These are phyloP conservation scores for Chloroclysta siterata DNA, from an alignment of 2,888 invertebrate genomes.

Conservation along the genomic window DNA sequence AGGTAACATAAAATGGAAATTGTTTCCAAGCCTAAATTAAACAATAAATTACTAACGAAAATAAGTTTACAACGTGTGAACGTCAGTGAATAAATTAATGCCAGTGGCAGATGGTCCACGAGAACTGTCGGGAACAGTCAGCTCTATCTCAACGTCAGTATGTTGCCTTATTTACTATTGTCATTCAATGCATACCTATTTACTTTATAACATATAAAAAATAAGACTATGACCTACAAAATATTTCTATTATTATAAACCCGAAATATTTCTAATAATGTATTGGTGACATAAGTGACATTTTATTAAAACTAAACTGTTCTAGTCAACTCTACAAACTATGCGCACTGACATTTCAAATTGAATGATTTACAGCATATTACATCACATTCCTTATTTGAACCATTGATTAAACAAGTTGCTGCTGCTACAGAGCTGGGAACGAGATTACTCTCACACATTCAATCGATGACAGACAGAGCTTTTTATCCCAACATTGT, in stretches of 20 bases:
- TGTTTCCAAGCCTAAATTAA: too few species aligned
- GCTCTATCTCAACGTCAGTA: too few species aligned
- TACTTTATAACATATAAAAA: too few species aligned
- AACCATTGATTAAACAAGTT: constrained; percentile 25
- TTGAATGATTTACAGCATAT: constrained; percentile 64
- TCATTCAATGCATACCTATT: too few species aligned
- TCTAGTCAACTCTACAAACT: constrained; percentile 20
- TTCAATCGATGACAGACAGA: constrained; percentile 67
- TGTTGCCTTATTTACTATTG: too few species aligned
- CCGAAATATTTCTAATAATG: too few species aligned
- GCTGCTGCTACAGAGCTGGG: constrained; percentile 53
- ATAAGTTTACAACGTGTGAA: constrained; percentile 41
- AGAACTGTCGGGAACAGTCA: background rate
- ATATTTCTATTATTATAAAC: too few species aligned
- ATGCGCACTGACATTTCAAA: constrained; percentile 42
- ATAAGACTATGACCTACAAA: too few species aligned
- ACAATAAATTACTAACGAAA: background rate
- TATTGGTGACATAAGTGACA: too few species aligned
- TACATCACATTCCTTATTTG: constrained; percentile 63
- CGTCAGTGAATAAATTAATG: constrained; percentile 32
- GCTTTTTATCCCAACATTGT: constrained; percentile 60
- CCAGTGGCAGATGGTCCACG: background rate
- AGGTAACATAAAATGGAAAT: background rate
- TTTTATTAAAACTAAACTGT: background rate
- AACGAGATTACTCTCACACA: constrained; percentile 71